Evolutionary conservation across 2,797 vertebrate species (phyloP).

Genomic region (Micropoecilia bifurca): DNA sequence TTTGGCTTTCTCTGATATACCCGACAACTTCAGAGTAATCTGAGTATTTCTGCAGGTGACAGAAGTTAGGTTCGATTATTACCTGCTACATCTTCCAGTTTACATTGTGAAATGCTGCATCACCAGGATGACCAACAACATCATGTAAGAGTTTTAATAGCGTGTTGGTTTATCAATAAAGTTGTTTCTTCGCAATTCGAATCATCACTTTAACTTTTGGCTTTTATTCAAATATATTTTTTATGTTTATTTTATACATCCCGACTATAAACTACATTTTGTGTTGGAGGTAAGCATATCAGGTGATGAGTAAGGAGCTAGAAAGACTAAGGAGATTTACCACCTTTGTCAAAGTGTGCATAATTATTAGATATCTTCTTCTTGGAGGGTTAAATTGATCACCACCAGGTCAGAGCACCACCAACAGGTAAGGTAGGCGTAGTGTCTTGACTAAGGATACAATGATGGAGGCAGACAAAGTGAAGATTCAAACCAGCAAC

Average conservation of each 20-base stretch:
- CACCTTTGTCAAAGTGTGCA: neutral
- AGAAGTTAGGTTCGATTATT: neutral
- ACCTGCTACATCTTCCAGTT: neutral
- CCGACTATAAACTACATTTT: neutral
- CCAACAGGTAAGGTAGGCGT: too few species aligned
- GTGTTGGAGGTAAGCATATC: neutral
- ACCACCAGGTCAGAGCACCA: too few species aligned
- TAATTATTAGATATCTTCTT: neutral
- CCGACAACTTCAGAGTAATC: too few species aligned
- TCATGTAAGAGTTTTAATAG: too few species aligned
- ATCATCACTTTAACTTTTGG: too few species aligned
- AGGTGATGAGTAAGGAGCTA: neutral
- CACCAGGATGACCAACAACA: neutral
- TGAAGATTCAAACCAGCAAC: too few species aligned
- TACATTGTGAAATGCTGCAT: neutral
- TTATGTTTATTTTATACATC: neutral
- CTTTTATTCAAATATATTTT: neutral
- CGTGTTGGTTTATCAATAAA: too few species aligned
- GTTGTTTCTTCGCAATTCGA: too few species aligned
- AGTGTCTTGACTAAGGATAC: too few species aligned
- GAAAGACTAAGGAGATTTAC: neutral
- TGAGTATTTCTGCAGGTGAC: too few species aligned
- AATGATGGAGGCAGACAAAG: too few species aligned
- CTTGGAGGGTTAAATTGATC: neutral
- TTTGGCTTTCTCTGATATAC: too few species aligned